Conservation (phyloP, 2,888 invertebrate species). For the Baronia brevicornis region DNA sequence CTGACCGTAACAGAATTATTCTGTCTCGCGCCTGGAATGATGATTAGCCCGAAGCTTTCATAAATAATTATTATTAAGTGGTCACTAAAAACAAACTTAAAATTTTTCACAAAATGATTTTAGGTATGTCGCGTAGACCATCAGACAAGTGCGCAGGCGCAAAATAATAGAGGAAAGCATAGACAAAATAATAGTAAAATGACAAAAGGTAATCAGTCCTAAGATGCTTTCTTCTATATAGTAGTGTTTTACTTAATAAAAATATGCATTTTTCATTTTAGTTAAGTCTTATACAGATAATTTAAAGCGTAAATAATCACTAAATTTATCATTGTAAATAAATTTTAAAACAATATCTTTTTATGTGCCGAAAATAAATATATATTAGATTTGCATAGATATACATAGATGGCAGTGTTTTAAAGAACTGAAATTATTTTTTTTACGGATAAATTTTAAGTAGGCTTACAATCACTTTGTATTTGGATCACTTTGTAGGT, state of each 20-base stretch:
- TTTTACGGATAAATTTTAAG: too few species aligned
- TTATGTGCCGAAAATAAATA: too few species aligned
- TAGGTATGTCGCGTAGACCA: slow-evolving; percentile 72
- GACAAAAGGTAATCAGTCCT: slow-evolving; percentile 15
- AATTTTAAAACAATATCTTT: too few species aligned
- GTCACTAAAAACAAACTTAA: slow-evolving; percentile 75
- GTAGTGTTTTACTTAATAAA: slow-evolving; percentile 4
- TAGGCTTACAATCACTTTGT: too few species aligned
- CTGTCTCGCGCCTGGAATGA: slow-evolving; percentile 67
- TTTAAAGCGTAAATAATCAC: too few species aligned
- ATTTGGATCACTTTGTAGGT: too few species aligned
- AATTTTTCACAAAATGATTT: slow-evolving; percentile 74
- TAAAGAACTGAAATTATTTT: too few species aligned
- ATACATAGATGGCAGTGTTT: too few species aligned
- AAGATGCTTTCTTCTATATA: slow-evolving; percentile 11
- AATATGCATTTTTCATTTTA: too few species aligned
- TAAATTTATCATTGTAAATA: too few species aligned
- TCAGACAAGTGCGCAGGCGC: slow-evolving; percentile 75
- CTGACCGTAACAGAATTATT: slow-evolving; percentile 61
- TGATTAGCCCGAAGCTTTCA: slow-evolving; percentile 70
- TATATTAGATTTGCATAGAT: too few species aligned
- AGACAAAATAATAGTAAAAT: slow-evolving; percentile 42
- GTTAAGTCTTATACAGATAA: too few species aligned
- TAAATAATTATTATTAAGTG: slow-evolving; percentile 70
- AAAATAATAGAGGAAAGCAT: slow-evolving; percentile 70